Percentiles rank a stretch among this genome's conserved stretches.
phyloP scores from a whole-genome alignment of 1,140 invertebrate genomes.

The Drosophila pachea region DNA sequence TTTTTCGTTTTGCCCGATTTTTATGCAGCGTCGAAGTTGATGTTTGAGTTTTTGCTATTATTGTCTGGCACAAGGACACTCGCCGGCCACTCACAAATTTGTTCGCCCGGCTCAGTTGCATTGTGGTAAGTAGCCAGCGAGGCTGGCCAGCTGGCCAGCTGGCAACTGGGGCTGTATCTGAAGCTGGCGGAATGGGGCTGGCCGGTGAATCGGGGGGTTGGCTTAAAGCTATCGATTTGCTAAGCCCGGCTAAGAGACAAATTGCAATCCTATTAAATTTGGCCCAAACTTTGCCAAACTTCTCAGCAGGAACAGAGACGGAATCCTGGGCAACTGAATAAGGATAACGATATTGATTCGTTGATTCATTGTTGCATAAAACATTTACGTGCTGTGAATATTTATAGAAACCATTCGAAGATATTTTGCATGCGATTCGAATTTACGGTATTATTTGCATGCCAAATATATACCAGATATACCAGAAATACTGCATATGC shows the following conservation, averaged over 20 bases:
- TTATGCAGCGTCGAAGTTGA: slow-evolving; percentile 58
- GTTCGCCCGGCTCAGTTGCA: background rate
- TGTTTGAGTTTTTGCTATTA: slow-evolving; percentile 57
- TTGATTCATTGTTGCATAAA: too few species aligned
- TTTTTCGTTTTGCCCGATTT: slow-evolving; percentile 41
- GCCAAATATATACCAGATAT: too few species aligned
- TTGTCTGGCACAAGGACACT: slow-evolving; percentile 48
- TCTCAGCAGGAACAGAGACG: background rate
- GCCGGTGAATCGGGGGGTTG: background rate
- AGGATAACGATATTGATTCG: too few species aligned
- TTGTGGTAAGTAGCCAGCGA: slow-evolving; percentile 1
- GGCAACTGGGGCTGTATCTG: too few species aligned
- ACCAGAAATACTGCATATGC: too few species aligned
- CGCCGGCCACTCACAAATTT: slow-evolving; percentile 36
- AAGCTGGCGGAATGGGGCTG: background rate
- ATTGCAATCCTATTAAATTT: slow-evolving; percentile 3
- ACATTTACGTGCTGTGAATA: too few species aligned
- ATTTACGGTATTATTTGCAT: too few species aligned
- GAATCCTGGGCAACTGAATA: too few species aligned
- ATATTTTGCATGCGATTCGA: too few species aligned
- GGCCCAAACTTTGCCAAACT: background rate
- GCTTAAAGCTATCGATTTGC: slow-evolving; percentile 27
- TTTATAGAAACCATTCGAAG: too few species aligned
- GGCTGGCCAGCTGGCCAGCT: background rate
- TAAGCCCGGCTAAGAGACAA: background rate